phyloP scores from a whole-genome alignment of 2,888 invertebrate genomes.

The Trissolcus japonicus region DNA sequence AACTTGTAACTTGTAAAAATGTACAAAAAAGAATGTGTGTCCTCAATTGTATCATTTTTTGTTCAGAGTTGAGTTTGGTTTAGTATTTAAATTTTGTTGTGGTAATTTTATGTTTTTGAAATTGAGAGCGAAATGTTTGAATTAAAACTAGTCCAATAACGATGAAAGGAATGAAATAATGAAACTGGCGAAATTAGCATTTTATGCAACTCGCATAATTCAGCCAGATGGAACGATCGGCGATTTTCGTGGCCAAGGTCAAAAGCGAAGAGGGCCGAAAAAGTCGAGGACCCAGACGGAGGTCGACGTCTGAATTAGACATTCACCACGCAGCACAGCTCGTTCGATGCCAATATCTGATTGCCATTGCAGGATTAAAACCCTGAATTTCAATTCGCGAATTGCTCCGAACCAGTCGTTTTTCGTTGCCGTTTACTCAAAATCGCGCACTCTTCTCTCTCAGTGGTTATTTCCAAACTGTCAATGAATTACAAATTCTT shows the following conservation, averaged over 20 bases:
- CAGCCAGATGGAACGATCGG: slow-evolving; percentile 28
- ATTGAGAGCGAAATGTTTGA: slow-evolving; percentile 17
- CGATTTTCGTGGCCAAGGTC: slow-evolving; percentile 55
- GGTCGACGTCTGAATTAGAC: slow-evolving; percentile 66
- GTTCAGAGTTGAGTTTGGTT: no score
- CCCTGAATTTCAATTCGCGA: slow-evolving; percentile 67
- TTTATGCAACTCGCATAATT: slow-evolving; percentile 47
- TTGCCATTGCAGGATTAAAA: slow-evolving; percentile 62
- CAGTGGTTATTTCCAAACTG: slow-evolving; percentile 20
- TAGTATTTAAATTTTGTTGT: no score
- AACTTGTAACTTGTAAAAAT: no score
- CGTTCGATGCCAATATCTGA: slow-evolving; percentile 61
- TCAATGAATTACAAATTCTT: slow-evolving; percentile 39
- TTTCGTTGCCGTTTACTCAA: slow-evolving; percentile 43
- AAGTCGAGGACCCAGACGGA: slow-evolving; percentile 54
- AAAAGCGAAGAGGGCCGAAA: slow-evolving; percentile 49
- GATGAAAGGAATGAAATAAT: slow-evolving; percentile 2
- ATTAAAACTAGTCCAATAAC: slow-evolving; percentile 8
- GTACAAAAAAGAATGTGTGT: no score
- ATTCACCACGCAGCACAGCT: slow-evolving; percentile 61
- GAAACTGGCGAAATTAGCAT: slow-evolving; percentile 17
- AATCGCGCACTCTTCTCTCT: slow-evolving; percentile 13
- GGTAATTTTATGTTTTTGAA: not conserved
- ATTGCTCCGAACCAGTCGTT: slow-evolving; percentile 62
- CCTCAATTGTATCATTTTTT: no score